Evolutionary conservation across 2,888 invertebrate species (phyloP), one percentile per base, ranked within the genome.

Genomic region (Stictocephala bisonia): DNA sequence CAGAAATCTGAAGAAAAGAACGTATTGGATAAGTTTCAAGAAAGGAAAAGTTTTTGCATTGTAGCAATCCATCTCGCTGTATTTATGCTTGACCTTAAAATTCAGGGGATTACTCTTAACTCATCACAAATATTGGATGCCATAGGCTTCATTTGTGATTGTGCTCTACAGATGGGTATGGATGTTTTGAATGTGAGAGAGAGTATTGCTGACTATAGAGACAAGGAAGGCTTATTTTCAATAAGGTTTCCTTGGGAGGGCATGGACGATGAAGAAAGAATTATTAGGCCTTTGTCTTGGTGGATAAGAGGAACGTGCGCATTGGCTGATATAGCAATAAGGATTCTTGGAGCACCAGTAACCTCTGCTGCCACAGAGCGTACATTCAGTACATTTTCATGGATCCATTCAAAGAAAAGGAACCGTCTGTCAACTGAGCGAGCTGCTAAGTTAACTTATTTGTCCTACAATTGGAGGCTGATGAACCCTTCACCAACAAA

Each of bases 331-430:
- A 20, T 48, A 18, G 67, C 50, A 1, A 67, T 67, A 4, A n/a
- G 67, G 26, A 67, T 67, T 11, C 50, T 67, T 2, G 48, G 67
- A 20, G 44, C 67, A 15, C 29, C 7, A n/a, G 50, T 67, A 6
- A 67, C 67, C 18, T 48, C 67, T 1, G 67, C 48, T 48, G 79
- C 78, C n/a, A 80, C 80, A 35, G 80, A 81, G 76, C 69, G 79
- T 24, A 77, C 77, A 22, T 80, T 79, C 71, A 80, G 79, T 31
- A 80, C 78, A 11, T 77, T 77, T 50, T 75, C 79, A 6, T 79
- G 76, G 75, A 78, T 80, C n/a, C 79, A 80, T 73, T 76, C 71
- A 6, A 73, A 77, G 50, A 79, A 79, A 77, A 75, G 79, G 53
- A 80, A 80, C 70, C 75, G 78, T 3, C 73, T 80, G 6, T 75